Evolutionary conservation across 2,113 vertebrate species (phyloP).

Genomic region (Rhinopithecus roxellana): DNA sequence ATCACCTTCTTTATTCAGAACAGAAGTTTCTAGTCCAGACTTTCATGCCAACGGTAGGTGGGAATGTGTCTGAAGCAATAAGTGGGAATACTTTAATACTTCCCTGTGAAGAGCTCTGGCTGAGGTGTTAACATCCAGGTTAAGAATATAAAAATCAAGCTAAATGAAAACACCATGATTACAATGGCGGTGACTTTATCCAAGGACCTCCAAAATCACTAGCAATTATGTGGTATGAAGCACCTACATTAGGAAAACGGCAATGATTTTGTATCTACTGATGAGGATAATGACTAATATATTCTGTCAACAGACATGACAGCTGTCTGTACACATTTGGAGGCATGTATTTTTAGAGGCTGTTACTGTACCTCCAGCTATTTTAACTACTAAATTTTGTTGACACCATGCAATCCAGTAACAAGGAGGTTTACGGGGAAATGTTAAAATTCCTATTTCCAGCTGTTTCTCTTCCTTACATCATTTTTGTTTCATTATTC

Average conservation of each 20-base stretch:
- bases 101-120: slow-evolving; percentile 16
- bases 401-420: slow-evolving; percentile 66
- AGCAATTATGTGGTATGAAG: slow-evolving; percentile 79
- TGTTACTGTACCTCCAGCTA: slow-evolving; percentile 79
- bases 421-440: slow-evolving; percentile 63
- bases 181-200: slow-evolving; percentile 10
- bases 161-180: slow-evolving; percentile 34
- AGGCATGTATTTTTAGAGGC: slow-evolving; percentile 84
- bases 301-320: slow-evolving; percentile 84
- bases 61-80: neutral
- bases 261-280: slow-evolving; percentile 81
- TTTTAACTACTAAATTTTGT: slow-evolving; percentile 80
- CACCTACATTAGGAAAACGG: slow-evolving; percentile 82
- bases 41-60: neutral
- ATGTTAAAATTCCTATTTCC: slow-evolving; percentile 78
- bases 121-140: neutral
- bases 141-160: slow-evolving; percentile 44
- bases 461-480: slow-evolving; percentile 74
- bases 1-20: neutral
- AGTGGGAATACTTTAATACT: slow-evolving; percentile 7
- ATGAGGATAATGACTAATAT: slow-evolving; percentile 85
- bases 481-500: slow-evolving; percentile 80
- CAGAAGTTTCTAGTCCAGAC: neutral
- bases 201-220: slow-evolving; percentile 76
- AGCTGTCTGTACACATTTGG: slow-evolving; percentile 86